Evolutionary conservation across 2,888 invertebrate species (phyloP), one percentile per base, ranked within the genome.

Genomic region (Eutolmus rufibarbis): DNA sequence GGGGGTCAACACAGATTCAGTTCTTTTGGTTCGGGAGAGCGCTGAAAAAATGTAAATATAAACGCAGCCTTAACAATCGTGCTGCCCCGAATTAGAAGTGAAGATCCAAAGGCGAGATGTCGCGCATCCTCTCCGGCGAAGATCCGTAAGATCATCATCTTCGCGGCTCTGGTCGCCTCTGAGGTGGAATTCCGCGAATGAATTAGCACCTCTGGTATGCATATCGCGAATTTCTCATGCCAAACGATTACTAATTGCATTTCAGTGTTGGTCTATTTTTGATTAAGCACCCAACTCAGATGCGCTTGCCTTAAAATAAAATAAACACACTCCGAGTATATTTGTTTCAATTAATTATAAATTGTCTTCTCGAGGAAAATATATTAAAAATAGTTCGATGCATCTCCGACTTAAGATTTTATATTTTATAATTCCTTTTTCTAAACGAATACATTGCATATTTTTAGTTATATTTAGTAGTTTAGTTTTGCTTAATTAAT

Each of bases 161-260:
- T n/a, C 46, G 46, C 79, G 23, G 12, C 16, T 28, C 51, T 51
- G 23, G 31, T 19, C 31, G 46, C 19, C 46, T n/a, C 79, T 31
- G 51, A 51, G 51, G 51, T 51, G 79, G 51, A 40, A 79, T 79
- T 79, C 79, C 31, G 23, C 37, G 23, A 43, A 43, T 77, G 77
- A 43, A 46, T 78, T 43, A 23, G 79, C 31, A 51, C 79, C 9
- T 28, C 16, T 51, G 79, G 79, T 51, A 79, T 79, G 79, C 79
- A 79, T 28, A 79, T 79, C 79, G 51, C n/a, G 23, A 16, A 28
- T 79, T 51, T n/a, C 51, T 79, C 28, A 19, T 23, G 31, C 79
- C 79, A 51, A 79, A 79, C 51, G 79, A 79, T 79, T 79, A 79
- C 51, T 79, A 79, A 79, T 79, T 79, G 79, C 79, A 79, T 79